phyloP scores from a whole-genome alignment of 2,888 invertebrate genomes.

The Tanypteryx hageni region DNA sequence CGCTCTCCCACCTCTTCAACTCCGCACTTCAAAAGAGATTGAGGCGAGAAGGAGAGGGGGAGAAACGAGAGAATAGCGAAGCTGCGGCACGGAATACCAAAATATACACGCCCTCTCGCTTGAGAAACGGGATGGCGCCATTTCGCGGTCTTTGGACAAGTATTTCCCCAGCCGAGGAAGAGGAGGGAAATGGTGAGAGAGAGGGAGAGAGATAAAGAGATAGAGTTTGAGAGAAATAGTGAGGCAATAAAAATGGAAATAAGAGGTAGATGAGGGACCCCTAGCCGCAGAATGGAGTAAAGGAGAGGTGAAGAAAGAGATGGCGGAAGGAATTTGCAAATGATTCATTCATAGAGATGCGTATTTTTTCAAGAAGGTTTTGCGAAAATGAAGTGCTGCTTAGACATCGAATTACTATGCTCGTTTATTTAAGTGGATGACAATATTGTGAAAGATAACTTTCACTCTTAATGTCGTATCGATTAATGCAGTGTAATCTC shows the following conservation, averaged over 20 bases:
- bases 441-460: no score
- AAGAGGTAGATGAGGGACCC: not conserved
- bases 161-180: not conserved
- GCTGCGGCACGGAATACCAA: not conserved
- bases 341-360: no score
- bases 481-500: no score
- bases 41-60: not conserved
- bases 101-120: not conserved
- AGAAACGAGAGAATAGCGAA: not conserved
- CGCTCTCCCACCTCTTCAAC: not conserved
- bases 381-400: no score
- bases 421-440: no score
- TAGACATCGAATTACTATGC: no score
- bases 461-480: no score
- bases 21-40: not conserved
- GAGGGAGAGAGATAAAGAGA: not conserved
- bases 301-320: not conserved
- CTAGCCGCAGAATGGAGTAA: not conserved
- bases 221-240: not conserved
- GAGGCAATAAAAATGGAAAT: constrained; percentile 24
- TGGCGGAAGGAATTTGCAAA: not conserved
- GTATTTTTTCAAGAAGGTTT: no score
- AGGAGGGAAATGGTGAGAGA: not conserved
- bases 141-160: not conserved
- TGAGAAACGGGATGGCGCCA: constrained; percentile 14